A percentile compares a stretch with the other conserved stretches of the same genome.
These are phyloP conservation scores for Xenotilapia flavipinnis DNA, from an alignment of 2,113 vertebrate genomes.

Conservation along the genomic window DNA sequence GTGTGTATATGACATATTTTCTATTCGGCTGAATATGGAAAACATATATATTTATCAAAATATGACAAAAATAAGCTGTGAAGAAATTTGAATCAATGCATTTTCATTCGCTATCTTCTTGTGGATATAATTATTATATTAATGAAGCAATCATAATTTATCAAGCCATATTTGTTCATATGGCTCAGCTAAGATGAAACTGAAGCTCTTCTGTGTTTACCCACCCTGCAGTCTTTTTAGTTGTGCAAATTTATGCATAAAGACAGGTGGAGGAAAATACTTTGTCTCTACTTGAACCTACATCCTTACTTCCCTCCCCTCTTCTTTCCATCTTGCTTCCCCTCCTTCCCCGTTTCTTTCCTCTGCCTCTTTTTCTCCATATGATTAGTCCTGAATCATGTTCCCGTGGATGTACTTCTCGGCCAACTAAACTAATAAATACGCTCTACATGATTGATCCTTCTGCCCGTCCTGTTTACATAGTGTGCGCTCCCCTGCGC, in stretches of 20 bases:
- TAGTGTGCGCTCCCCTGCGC: constrained; percentile 29
- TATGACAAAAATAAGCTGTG: background rate
- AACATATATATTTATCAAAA: background rate
- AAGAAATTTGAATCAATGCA: background rate
- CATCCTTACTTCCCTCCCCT: background rate
- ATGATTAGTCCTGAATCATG: constrained; percentile 2
- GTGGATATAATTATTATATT: background rate
- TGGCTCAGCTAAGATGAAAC: background rate
- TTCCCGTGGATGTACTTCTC: background rate
- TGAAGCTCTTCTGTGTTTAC: background rate
- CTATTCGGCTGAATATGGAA: background rate
- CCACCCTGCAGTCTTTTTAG: background rate
- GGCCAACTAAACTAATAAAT: constrained; percentile 40
- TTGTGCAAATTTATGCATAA: background rate
- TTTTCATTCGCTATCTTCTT: background rate
- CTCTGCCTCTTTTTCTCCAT: background rate
- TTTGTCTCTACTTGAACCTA: background rate
- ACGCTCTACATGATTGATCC: constrained; percentile 32
- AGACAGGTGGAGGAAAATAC: background rate
- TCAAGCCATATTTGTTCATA: background rate
- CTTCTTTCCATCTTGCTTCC: background rate
- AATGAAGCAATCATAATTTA: background rate
- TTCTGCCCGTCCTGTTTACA: constrained; percentile 54
- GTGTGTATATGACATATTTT: background rate
- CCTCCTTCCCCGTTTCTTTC: background rate